Conservation (phyloP, 2,113 vertebrate genomes). For the Cinclus cinclus region DNA sequence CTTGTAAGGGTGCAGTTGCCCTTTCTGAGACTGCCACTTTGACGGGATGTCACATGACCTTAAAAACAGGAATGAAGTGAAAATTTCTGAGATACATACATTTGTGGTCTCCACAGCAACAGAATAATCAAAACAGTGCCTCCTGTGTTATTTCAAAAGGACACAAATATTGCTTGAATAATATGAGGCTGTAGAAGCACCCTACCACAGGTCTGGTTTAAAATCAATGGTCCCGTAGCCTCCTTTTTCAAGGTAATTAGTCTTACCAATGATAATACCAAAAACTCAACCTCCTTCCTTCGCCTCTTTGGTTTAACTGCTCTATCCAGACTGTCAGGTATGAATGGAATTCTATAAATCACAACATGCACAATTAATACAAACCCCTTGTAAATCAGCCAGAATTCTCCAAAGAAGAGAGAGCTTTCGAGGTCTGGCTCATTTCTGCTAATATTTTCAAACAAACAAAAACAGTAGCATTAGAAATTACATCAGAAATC, state of each 20-base stretch:
- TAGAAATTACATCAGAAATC: neutral
- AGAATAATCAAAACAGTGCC: neutral
- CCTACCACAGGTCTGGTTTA: neutral
- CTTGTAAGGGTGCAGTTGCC: neutral
- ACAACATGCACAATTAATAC: neutral
- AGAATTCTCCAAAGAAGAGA: neutral
- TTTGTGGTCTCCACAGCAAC: constrained; percentile 15
- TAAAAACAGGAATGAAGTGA: neutral
- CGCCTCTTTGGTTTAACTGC: neutral
- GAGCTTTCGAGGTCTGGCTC: neutral
- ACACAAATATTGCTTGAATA: neutral
- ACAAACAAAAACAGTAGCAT: neutral
- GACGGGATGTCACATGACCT: neutral
- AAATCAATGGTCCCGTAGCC: neutral
- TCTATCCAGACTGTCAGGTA: neutral
- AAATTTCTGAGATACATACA: neutral
- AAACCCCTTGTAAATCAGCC: neutral
- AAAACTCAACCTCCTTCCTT: neutral
- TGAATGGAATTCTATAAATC: neutral
- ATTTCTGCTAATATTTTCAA: neutral
- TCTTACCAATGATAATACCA: neutral
- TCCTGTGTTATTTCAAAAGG: neutral
- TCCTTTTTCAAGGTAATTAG: neutral
- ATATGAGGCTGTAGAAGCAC: neutral
- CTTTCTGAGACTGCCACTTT: neutral